A percentile compares a stretch with the other conserved stretches of the same genome.
Conservation (phyloP, 2,888 invertebrate species). For the Brachyopa scutellaris region DNA sequence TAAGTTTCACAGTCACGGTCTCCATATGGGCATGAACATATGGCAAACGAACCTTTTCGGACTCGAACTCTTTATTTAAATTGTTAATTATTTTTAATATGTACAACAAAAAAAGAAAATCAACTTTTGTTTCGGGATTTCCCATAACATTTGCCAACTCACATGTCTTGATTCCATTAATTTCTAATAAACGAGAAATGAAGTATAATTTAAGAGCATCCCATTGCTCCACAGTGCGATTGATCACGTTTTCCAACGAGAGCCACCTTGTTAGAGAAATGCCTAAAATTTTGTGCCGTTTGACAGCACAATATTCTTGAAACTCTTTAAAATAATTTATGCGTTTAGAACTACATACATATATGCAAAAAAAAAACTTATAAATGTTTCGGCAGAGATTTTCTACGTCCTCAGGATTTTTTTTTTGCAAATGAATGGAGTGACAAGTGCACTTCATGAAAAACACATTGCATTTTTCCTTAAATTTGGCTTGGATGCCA, state of each 20-base stretch:
- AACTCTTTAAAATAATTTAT: slow-evolving; percentile 31
- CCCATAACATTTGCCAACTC: slow-evolving; percentile 9
- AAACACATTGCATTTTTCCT: too few relatives aligned
- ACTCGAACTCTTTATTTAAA: neutral
- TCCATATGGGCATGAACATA: neutral
- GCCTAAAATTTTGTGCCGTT: slow-evolving; percentile 37
- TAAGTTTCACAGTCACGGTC: neutral
- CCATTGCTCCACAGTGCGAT: slow-evolving; percentile 62
- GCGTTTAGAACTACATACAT: too few relatives aligned
- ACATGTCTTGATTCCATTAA: neutral
- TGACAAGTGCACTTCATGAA: too few relatives aligned
- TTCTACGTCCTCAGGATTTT: slow-evolving; percentile 14
- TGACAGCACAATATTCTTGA: slow-evolving; percentile 28
- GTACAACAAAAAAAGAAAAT: too few relatives aligned
- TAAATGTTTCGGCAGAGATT: slow-evolving; percentile 32
- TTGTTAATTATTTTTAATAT: neutral
- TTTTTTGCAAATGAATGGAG: too few relatives aligned
- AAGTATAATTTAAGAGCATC: slow-evolving; percentile 51
- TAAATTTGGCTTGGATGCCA: too few relatives aligned
- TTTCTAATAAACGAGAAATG: slow-evolving; percentile 11
- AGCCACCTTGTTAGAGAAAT: slow-evolving; percentile 36
- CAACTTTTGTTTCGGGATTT: too few relatives aligned
- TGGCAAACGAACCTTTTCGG: neutral
- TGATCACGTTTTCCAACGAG: slow-evolving; percentile 41
- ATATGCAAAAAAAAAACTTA: too few relatives aligned